Base-by-base conservation (phyloP, 2,113 vertebrate genomes). In the Tenebrosternarchus preto region DNA sequence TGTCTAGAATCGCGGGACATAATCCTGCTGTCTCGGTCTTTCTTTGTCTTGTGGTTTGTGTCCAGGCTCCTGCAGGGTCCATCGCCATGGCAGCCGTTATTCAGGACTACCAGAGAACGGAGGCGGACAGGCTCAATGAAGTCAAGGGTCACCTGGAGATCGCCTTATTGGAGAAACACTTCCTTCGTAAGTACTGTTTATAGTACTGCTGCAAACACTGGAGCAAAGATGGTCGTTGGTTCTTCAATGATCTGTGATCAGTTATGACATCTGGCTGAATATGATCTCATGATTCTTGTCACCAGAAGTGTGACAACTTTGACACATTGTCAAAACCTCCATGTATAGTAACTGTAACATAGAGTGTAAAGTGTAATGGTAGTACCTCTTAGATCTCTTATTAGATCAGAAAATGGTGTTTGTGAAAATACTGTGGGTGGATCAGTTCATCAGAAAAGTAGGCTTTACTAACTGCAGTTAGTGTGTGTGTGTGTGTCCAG, bases 91-190 rank as follows among this genome's bases (percentile, higher is more conserved):
- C 95, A 50, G 85, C 94, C 17, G 92, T 91, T 77, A 89, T 95
- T 67, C 94, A 93, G 85, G 97, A 99, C 78, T 96, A 95, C 36
- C 89, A 87, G 77, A 93, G 95, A 85, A 93, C 94, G 0, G 95
- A 97, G 55, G 90, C 89, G 22, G 95, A 96, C 83, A 83, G 96
- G 74, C 89, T 99, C 76, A 98, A 95, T 9, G 97, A 99, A 87
- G 93, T 99, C 89, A 98, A 99, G 93, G 97, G 96, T 79, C 97
- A 98, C 87, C 92, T 99, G 84, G 97, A 99, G 91, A 96, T 99
- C n/a, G 96, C 97, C 86, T 91, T 99, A 89, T 82, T 99, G 88
- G 98, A 99, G 86, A 99, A 99, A 82, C 97, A 99, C 89, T 99
- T 98, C 86, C 85, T 99, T 60, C 95, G 98, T 99, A 91, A 98